phyloP scores from a whole-genome alignment of 2,888 invertebrate genomes.

The Caenorhabditis imperialis region DNA sequence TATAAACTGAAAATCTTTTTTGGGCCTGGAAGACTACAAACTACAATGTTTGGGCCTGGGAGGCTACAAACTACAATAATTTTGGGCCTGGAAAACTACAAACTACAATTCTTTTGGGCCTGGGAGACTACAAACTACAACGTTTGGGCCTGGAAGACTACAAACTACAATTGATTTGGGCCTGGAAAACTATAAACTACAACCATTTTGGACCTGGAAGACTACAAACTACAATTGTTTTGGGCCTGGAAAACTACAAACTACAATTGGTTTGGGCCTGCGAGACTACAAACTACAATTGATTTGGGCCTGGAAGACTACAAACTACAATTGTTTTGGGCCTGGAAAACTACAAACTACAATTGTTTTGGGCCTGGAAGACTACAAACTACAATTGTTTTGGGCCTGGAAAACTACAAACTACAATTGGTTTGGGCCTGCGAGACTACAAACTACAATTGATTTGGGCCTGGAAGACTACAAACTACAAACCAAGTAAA shows the following conservation, averaged over 20 bases:
- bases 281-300: background rate
- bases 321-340: background rate
- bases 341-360: conserved; percentile 14
- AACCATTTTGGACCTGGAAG: background rate
- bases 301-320: background rate
- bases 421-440: too few species aligned
- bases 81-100: background rate
- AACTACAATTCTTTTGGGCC: too few species aligned
- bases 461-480: too few species aligned
- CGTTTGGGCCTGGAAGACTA: conserved; percentile 9
- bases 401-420: too few species aligned
- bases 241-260: conserved; percentile 7
- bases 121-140: background rate
- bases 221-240: background rate
- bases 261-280: background rate
- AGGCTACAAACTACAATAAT: conserved; percentile 9
- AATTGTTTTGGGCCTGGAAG: background rate
- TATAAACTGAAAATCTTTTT: too few species aligned
- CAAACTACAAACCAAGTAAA: background rate
- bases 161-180: conserved; percentile 1
- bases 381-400: too few species aligned
- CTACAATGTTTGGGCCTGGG: background rate
- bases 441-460: too few species aligned
- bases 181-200: conserved; percentile 10
- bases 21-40: too few species aligned